A percentile compares a stretch with the other conserved stretches of the same genome.
Evolutionary conservation across 2,888 invertebrate genomes (phyloP).

Genomic region (Nebria salina): DNA sequence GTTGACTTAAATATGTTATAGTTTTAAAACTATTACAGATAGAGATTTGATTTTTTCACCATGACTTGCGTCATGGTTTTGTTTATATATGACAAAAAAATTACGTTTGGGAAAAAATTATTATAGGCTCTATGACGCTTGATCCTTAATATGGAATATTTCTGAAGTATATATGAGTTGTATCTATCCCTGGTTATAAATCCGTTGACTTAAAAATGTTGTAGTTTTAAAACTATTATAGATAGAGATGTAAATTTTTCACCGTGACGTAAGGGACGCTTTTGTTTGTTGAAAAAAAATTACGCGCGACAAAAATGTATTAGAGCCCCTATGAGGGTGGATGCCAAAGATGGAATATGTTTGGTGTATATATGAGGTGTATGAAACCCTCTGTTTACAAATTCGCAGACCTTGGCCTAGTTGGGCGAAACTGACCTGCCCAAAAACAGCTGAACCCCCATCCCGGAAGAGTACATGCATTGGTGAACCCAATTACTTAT

Average conservation of each 20-base stretch:
- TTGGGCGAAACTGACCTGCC: conserved; percentile 23
- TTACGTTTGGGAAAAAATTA: not conserved
- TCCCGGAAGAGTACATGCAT: conserved; percentile 17
- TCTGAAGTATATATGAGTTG: not conserved
- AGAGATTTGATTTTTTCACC: not conserved
- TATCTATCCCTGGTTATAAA: too few species aligned
- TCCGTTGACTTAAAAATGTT: not conserved
- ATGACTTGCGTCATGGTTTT: not conserved
- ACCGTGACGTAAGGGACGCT: not conserved
- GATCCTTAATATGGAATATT: not conserved
- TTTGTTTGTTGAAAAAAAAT: not conserved
- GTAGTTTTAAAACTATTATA: not conserved
- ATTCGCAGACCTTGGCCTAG: conserved; percentile 21
- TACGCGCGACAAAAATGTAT: not conserved
- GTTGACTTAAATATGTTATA: not conserved
- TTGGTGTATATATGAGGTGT: not conserved
- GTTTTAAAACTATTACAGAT: not conserved
- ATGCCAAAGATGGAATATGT: not conserved
- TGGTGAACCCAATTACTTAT: conserved; percentile 9
- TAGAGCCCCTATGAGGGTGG: not conserved
- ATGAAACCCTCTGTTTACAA: not conserved
- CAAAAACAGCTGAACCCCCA: conserved; percentile 2
- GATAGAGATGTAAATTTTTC: not conserved
- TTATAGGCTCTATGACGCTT: not conserved
- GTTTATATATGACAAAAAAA: not conserved